Evolutionary conservation across 2,888 invertebrate genomes (phyloP).

Genomic region (Anaspis maculata): DNA sequence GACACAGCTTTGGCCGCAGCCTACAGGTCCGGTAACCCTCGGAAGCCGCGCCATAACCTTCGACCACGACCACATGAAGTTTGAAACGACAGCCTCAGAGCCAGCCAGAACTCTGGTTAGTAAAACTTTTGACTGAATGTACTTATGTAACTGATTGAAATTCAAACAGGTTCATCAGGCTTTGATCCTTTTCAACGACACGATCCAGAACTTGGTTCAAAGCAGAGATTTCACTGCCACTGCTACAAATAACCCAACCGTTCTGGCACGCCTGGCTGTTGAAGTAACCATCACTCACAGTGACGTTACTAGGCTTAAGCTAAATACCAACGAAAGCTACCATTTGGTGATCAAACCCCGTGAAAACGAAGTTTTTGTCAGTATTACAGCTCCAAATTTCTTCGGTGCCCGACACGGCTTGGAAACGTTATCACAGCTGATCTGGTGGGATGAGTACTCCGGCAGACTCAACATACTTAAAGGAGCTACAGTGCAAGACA

Average conservation of each 20-base stretch:
- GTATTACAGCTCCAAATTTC: slow-evolving; percentile 58
- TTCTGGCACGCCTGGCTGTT: slow-evolving; percentile 39
- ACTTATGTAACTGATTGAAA: no score
- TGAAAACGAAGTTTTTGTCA: slow-evolving; percentile 42
- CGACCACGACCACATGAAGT: slow-evolving; percentile 45
- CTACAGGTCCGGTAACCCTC: slow-evolving; percentile 61
- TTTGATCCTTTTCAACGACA: slow-evolving; percentile 44
- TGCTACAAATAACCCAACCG: slow-evolving; percentile 18
- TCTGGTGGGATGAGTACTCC: slow-evolving; percentile 63
- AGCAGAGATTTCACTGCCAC: slow-evolving; percentile 23
- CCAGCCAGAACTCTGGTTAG: slow-evolving; percentile 42
- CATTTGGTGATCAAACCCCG: slow-evolving; percentile 51
- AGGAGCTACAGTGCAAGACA: slow-evolving; percentile 63
- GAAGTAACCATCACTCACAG: slow-evolving; percentile 46
- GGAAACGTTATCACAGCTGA: slow-evolving; percentile 70
- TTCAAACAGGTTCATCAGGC: no score
- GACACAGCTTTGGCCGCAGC: slow-evolving; percentile 71
- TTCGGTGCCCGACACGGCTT: slow-evolving; percentile 72
- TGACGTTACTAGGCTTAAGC: slow-evolving; percentile 48
- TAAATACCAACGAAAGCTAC: slow-evolving; percentile 70
- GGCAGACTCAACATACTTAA: slow-evolving; percentile 56
- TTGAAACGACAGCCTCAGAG: slow-evolving; percentile 41
- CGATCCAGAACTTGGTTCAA: slow-evolving; percentile 27
- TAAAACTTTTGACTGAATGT: no score
- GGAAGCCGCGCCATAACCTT: slow-evolving; percentile 57